Percentiles rank a stretch among this genome's conserved stretches.
phyloP scores from a whole-genome alignment of 2,113 vertebrate species.

The Chaetodon auriga region DNA sequence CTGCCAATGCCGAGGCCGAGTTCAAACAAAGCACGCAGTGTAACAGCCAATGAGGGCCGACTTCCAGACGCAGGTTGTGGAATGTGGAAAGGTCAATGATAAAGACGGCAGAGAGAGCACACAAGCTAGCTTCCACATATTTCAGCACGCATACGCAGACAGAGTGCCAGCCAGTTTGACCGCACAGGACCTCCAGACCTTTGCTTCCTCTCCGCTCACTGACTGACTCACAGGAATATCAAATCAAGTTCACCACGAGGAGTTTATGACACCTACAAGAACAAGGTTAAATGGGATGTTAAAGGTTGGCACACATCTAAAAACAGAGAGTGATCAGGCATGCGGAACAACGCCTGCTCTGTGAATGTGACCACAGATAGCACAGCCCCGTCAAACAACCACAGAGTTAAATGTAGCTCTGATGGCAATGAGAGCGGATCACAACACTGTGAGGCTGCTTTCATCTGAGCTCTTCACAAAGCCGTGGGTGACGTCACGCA shows the following conservation, averaged over 20 bases:
- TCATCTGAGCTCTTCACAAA: background rate
- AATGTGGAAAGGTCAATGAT: conserved; percentile 79
- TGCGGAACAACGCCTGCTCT: background rate
- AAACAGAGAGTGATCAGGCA: background rate
- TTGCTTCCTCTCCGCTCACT: too few species aligned
- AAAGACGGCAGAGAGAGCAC: conserved; percentile 47
- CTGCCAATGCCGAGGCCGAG: conserved; percentile 59
- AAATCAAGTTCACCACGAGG: background rate
- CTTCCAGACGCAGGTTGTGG: conserved; percentile 70
- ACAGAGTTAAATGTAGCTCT: background rate
- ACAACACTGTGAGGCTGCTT: background rate
- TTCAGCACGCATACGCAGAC: conserved; percentile 12
- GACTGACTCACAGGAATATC: background rate
- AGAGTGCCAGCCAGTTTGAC: background rate
- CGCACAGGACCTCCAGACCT: conserved; percentile 21
- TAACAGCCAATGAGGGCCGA: conserved; percentile 69
- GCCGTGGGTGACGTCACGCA: too few species aligned
- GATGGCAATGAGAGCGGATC: background rate
- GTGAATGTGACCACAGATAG: too few species aligned
- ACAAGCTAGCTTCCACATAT: conserved; percentile 3
- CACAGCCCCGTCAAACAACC: background rate
- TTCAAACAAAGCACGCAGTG: conserved; percentile 77
- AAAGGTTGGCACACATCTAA: background rate
- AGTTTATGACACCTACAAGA: background rate
- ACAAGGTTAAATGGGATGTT: background rate